These are phyloP conservation scores for Macrosiphum euphorbiae DNA, from an alignment of 2,888 invertebrate species.

Conservation along the genomic window DNA sequence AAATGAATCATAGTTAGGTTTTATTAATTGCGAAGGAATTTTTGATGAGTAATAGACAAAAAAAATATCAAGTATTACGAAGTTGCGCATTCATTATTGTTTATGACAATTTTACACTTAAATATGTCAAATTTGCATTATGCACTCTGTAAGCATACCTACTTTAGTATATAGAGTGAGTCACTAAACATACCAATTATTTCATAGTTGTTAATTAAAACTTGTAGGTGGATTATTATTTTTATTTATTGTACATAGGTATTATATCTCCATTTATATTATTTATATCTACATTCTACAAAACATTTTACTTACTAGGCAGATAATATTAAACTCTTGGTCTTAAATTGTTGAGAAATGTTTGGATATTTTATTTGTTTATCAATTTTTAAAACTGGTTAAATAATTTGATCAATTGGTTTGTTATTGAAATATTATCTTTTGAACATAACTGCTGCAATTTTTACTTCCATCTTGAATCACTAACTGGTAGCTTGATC, in stretches of 20 bases:
- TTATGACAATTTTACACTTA: constrained; percentile 16
- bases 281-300: not conserved
- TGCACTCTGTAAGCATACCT: not conserved
- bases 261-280: not conserved
- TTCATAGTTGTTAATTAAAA: not conserved
- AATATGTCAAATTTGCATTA: not conserved
- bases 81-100: not conserved
- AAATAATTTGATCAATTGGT: not conserved
- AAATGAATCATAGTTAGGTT: constrained; percentile 31
- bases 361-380: not conserved
- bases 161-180: not conserved
- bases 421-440: constrained; percentile 26
- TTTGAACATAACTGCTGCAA: constrained; percentile 1
- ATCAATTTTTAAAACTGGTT: not conserved
- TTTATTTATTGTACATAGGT: not conserved
- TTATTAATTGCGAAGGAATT: constrained; percentile 60
- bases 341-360: not conserved
- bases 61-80: not conserved
- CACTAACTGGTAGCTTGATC: not conserved
- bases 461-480: constrained; percentile 17
- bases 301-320: not conserved
- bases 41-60: constrained; percentile 9
- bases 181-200: not conserved
- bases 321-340: not conserved
- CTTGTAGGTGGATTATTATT: not conserved